Evolutionary conservation across 2,888 invertebrate genomes (phyloP).

Genomic region (Colletes collaris): DNA sequence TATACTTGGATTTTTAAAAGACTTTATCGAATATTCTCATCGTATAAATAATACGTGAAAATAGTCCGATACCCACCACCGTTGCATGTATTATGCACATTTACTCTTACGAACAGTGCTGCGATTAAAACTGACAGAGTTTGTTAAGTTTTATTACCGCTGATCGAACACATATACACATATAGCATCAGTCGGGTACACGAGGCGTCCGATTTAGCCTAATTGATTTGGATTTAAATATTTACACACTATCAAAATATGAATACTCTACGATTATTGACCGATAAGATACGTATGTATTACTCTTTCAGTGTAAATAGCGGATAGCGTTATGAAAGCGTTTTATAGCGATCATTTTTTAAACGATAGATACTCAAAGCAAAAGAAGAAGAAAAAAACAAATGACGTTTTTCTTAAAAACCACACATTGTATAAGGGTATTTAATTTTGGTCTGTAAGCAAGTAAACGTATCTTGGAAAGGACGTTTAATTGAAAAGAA

Average conservation of each 20-base stretch:
- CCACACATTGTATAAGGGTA: constrained; percentile 1
- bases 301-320: constrained; percentile 47
- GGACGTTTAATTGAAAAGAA: background rate
- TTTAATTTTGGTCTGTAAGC: background rate
- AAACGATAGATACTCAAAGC: constrained; percentile 13
- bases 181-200: constrained; percentile 3
- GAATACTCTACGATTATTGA: constrained; percentile 13
- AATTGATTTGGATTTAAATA: constrained; percentile 19
- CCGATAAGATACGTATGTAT: constrained; percentile 23
- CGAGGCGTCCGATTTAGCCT: constrained; percentile 5
- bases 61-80: background rate
- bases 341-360: constrained; percentile 31
- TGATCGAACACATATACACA: background rate
- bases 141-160: background rate
- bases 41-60: constrained; percentile 16
- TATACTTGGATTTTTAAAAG: constrained; percentile 34
- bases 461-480: background rate
- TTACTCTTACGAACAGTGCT: background rate
- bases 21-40: background rate
- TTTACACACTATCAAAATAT: constrained; percentile 19
- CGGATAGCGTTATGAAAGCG: constrained; percentile 23
- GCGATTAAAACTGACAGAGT: constrained; percentile 3
- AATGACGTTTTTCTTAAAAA: background rate
- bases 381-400: constrained; percentile 7
- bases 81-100: background rate